Conservation (phyloP, 2,888 invertebrate genomes). For the Synergus laeviventris region DNA sequence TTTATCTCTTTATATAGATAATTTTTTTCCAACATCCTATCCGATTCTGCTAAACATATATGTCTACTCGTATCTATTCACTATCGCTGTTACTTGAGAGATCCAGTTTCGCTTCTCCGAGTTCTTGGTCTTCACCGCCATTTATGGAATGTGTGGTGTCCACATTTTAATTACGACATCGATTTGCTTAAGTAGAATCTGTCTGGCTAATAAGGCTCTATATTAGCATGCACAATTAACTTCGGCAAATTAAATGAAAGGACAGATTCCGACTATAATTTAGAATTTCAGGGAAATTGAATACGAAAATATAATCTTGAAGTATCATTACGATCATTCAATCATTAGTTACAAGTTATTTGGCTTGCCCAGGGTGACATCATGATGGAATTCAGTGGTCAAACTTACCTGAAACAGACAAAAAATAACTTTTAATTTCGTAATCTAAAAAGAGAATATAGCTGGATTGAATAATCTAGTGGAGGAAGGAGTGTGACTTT, state of each 20-base stretch:
- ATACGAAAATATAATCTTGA: not conserved
- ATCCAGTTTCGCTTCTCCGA: constrained; percentile 58
- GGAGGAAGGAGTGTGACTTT: not conserved
- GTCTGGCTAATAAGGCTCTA: not conserved
- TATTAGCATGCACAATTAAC: not conserved
- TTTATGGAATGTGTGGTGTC: constrained; percentile 53
- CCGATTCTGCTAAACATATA: not conserved
- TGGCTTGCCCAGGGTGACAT: not conserved
- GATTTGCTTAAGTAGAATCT: constrained; percentile 17
- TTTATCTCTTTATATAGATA: constrained; percentile 23
- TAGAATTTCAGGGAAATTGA: not conserved
- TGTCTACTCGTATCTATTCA: not conserved
- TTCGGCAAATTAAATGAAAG: constrained; percentile 5
- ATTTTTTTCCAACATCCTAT: not conserved
- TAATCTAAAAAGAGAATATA: not conserved
- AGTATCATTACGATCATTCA: too few relatives aligned
- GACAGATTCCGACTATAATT: not conserved
- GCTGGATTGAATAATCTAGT: not conserved
- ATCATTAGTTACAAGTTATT: not conserved
- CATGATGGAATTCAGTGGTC: not conserved
- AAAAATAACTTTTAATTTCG: not conserved
- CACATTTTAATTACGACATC: constrained; percentile 27
- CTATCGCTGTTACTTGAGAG: constrained; percentile 42
- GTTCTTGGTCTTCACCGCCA: constrained; percentile 46
- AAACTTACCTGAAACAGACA: not conserved